Evolutionary conservation across 2,888 invertebrate species (phyloP), one percentile per base, ranked within the genome.

Genomic region (Hedya salicella): DNA sequence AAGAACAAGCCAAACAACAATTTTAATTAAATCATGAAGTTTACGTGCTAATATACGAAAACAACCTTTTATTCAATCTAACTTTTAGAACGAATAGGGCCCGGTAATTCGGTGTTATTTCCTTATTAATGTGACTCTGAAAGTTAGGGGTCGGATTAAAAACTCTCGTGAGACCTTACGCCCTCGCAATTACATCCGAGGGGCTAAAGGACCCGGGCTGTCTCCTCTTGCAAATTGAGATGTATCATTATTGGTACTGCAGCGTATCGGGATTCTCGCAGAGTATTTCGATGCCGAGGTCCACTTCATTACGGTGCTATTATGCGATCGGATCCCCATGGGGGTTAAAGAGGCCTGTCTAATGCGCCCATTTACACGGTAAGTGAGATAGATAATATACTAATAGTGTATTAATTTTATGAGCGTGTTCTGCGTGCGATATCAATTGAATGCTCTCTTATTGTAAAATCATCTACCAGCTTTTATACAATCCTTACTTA

Each of bases 51-150:
- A 85, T 82, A 79, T 76, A 79, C 76, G 78, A 80, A 82, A 75
- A 80, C 79, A 82, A 86, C 85, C 85, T 88, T 88, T 87, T 88
- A 90, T 90, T 91, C 89, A 89, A 89, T 89, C 82, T 86, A 89
- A 91, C 89, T 89, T 89, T 82, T 79, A 73, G 76, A 86, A 81
- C 86, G 82, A 79, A 85, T 85, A 85, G 81, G 82, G 78, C 71
- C 75, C 74, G 77, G 85, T 89, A 87, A 89, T 88, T 83, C 80
- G 83, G 83, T 86, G 84, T 89, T 89, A 90, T 89, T 88, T 87
- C 82, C 87, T 87, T 88, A 87, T 89, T 88, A 88, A 86, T 84
- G 86, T 81, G 82, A 84, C 86, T 85, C 81, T 78, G 78, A 75
- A 87, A 87, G 80, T 86, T 85, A 69, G 70, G 81, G 82, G 78